These are phyloP conservation scores for Aramus guarauna DNA, from an alignment of 2,113 vertebrate species.

Conservation along the genomic window DNA sequence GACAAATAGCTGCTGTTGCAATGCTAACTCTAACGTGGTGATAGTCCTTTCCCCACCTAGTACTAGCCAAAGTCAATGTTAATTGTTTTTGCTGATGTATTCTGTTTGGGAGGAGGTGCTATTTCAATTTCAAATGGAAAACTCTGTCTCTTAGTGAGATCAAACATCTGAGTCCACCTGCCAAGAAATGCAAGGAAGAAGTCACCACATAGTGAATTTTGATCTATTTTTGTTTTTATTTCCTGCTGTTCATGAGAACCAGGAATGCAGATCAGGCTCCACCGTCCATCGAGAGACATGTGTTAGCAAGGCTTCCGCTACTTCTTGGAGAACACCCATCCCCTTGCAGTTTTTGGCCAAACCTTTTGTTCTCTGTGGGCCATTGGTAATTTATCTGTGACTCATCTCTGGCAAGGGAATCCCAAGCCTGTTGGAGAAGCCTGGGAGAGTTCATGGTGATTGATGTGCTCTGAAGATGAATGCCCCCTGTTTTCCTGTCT, in stretches of 20 bases:
- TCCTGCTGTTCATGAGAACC: slow-evolving; percentile 45
- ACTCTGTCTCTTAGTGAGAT: background rate
- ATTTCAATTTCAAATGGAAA: background rate
- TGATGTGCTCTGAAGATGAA: slow-evolving; percentile 9
- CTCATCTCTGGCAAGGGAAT: slow-evolving; percentile 49
- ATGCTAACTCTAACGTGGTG: background rate
- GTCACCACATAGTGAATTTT: slow-evolving; percentile 19
- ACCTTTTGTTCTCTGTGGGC: slow-evolving; percentile 12
- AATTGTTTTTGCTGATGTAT: background rate
- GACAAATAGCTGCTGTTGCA: background rate
- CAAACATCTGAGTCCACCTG: slow-evolving; percentile 30
- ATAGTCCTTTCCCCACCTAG: background rate
- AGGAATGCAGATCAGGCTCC: slow-evolving; percentile 4
- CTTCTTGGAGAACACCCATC: slow-evolving; percentile 37
- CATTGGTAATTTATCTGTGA: slow-evolving; percentile 30
- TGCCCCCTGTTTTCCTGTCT: background rate
- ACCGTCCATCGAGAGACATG: background rate
- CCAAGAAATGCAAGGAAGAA: slow-evolving; percentile 29
- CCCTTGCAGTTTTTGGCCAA: slow-evolving; percentile 14
- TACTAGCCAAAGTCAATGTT: background rate
- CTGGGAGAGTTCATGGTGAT: slow-evolving; percentile 28
- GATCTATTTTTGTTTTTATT: slow-evolving; percentile 51
- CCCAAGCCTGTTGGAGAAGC: slow-evolving; percentile 14
- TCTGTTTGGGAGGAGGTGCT: background rate
- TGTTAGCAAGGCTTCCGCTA: slow-evolving; percentile 7